These are phyloP conservation scores for Ephydatia muelleri DNA, from an alignment of 37 sponge, comb jelly and placozoan genomes.

Conservation along the genomic window DNA sequence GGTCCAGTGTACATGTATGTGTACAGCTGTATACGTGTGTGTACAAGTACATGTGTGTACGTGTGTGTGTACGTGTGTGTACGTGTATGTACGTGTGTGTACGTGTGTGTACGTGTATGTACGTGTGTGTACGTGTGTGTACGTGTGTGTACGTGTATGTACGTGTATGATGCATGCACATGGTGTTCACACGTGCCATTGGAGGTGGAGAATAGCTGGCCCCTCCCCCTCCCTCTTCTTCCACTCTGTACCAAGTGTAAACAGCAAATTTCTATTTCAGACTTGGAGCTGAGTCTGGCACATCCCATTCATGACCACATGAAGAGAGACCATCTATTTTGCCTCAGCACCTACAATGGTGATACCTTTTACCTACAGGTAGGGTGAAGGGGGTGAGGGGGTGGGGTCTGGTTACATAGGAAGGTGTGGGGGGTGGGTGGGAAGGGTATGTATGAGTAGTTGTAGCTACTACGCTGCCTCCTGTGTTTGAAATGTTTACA, in stretches of 20 bases:
- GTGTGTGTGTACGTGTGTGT: too few species aligned
- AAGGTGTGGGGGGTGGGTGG: neutral
- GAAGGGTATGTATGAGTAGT: too few species aligned
- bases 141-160: neutral
- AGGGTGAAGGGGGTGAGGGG: neutral
- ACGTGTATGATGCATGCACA: neutral
- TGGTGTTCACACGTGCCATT: neutral
- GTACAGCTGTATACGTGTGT: too few species aligned
- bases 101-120: too few species aligned
- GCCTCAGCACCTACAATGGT: slow-evolving; percentile 61
- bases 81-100: too few species aligned
- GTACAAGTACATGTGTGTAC: too few species aligned
- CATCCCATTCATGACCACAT: slow-evolving; percentile 67
- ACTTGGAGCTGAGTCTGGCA: slow-evolving; percentile 43
- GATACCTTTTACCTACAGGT: slow-evolving; percentile 76
- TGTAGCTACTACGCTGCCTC: too few species aligned
- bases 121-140: neutral
- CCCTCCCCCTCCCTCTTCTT: neutral
- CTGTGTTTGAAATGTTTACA: neutral
- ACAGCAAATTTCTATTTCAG: slow-evolving; percentile 10
- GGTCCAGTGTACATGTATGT: too few species aligned
- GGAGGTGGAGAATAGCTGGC: neutral
- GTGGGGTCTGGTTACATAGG: neutral
- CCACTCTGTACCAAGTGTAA: too few species aligned
- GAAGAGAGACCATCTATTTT: slow-evolving; percentile 70